Percentiles rank a stretch among this genome's conserved stretches.
Evolutionary conservation across 2,888 invertebrate genomes (phyloP).

Genomic region (Alsophila aescularia): DNA sequence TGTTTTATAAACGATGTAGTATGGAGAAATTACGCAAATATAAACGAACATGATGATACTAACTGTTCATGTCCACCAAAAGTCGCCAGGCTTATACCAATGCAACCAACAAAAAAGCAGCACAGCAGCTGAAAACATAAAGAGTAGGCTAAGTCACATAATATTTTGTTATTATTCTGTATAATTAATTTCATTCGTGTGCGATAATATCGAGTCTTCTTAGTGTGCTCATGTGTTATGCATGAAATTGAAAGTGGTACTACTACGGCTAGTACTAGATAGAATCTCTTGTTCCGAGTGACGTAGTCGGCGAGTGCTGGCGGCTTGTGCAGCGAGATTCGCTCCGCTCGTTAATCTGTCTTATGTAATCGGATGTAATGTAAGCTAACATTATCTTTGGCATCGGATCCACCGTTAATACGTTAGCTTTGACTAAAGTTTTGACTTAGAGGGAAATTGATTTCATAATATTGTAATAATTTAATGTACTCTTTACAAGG

Average conservation of each 20-base stretch:
- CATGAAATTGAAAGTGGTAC: constrained; percentile 52
- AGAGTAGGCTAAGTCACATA: constrained; percentile 38
- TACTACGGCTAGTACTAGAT: constrained; percentile 34
- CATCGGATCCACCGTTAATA: neutral
- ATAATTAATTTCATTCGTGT: neutral
- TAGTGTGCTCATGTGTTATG: constrained; percentile 8
- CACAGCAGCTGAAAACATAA: constrained; percentile 78
- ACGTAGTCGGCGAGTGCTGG: constrained; percentile 21
- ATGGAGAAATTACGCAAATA: constrained; percentile 35
- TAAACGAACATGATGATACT: constrained; percentile 56
- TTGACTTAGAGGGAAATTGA: no score
- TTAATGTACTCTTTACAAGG: no score
- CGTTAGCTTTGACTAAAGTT: no score
- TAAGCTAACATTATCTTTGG: neutral
- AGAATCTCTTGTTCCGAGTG: constrained; percentile 40
- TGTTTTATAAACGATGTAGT: constrained; percentile 17
- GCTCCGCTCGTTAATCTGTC: neutral
- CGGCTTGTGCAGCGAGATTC: constrained; percentile 4
- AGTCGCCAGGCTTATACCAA: constrained; percentile 79
- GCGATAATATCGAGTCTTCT: neutral
- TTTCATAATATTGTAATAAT: no score
- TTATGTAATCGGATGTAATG: constrained; percentile 26
- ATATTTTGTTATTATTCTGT: no score
- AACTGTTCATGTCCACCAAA: constrained; percentile 82
- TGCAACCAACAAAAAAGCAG: constrained; percentile 74